These are phyloP conservation scores for Lumbricus terrestris DNA, from an alignment of 2,888 invertebrate genomes.

Conservation along the genomic window DNA sequence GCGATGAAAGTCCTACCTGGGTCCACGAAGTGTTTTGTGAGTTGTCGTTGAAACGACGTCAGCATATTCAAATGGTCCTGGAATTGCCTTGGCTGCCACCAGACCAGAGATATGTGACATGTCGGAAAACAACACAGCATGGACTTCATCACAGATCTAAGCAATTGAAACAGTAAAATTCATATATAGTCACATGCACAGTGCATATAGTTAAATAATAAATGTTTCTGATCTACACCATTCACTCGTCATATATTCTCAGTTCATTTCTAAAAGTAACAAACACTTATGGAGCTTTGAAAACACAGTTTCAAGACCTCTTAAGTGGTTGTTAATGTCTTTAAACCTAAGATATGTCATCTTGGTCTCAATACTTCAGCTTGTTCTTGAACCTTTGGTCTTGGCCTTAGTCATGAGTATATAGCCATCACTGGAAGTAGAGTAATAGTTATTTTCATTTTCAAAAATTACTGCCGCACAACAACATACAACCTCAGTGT, in stretches of 20 bases:
- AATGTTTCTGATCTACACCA: neutral
- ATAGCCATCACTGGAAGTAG: no score
- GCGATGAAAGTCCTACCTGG: constrained; percentile 30
- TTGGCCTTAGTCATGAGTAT: no score
- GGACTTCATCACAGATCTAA: constrained; percentile 67
- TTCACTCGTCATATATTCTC: neutral
- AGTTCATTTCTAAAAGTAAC: neutral
- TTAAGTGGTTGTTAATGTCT: no score
- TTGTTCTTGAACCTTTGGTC: no score
- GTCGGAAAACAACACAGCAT: constrained; percentile 85
- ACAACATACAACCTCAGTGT: no score
- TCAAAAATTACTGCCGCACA: no score
- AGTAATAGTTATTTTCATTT: no score
- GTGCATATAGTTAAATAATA: neutral
- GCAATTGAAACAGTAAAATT: neutral
- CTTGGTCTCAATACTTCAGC: no score
- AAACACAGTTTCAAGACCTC: no score
- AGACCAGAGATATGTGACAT: constrained; percentile 95
- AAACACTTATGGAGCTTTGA: neutral
- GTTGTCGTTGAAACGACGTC: constrained; percentile 93
- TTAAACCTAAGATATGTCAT: no score
- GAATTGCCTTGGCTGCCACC: constrained; percentile 82
- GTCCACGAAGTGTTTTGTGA: constrained; percentile 81
- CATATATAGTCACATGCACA: neutral
- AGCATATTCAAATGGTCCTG: constrained; percentile 84